Evolutionary conservation across 37 sponge, comb jelly and placozoan species (phyloP).

Genomic region (Tethya wilhelma): DNA sequence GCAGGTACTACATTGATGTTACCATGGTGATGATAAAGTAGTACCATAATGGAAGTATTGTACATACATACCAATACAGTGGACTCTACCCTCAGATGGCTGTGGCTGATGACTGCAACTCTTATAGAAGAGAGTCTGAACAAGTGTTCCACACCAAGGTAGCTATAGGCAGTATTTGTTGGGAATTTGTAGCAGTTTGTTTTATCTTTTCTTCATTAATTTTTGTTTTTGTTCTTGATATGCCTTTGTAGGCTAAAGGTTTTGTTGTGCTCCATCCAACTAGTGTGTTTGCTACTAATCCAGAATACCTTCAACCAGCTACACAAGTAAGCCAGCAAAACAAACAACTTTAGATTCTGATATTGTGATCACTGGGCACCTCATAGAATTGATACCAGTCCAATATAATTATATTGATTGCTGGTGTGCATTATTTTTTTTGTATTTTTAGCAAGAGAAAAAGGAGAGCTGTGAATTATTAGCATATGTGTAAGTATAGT

Average conservation of each 20-base stretch:
- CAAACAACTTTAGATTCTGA: no score
- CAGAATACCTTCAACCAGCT: constrained; percentile 69
- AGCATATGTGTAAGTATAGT: constrained; percentile 70
- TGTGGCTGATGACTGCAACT: constrained; percentile 84
- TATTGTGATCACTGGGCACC: no score
- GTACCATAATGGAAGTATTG: not conserved
- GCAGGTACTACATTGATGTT: no score
- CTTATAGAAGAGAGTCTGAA: constrained; percentile 81
- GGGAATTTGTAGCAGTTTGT: not conserved
- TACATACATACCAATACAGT: constrained; percentile 48
- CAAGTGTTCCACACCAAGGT: constrained; percentile 91
- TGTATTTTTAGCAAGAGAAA: constrained; percentile 4
- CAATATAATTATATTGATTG: not conserved
- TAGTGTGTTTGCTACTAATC: constrained; percentile 82
- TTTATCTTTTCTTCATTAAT: not conserved
- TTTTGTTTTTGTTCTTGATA: constrained; percentile 1
- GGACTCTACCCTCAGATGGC: constrained; percentile 96
- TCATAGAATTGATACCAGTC: no score
- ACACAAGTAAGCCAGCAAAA: constrained; percentile 2
- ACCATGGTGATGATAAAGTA: no score
- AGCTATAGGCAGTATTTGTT: not conserved
- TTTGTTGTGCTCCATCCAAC: constrained; percentile 87
- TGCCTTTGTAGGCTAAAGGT: constrained; percentile 53
- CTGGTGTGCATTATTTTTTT: not conserved
- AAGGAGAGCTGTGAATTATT: constrained; percentile 47